These are phyloP conservation scores for Antheraea yamamai DNA, from an alignment of 2,888 invertebrate genomes.

Conservation along the genomic window DNA sequence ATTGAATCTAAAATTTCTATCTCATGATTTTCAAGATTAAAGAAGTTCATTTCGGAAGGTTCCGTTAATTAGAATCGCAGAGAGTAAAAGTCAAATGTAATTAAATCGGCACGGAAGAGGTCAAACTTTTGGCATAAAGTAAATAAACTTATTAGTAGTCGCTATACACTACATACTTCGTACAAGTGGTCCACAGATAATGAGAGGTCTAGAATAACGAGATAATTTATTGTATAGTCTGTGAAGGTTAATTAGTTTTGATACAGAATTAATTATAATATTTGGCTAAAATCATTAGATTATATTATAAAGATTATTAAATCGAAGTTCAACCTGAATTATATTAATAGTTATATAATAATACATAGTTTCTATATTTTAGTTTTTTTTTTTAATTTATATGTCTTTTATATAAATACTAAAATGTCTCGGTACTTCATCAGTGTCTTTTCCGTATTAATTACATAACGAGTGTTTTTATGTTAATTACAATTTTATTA, in stretches of 20 bases:
- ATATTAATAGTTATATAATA: no score
- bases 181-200: neutral
- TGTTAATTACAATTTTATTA: no score
- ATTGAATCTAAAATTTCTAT: slow-evolving; percentile 57
- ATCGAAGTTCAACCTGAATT: no score
- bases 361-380: no score
- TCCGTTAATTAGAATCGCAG: slow-evolving; percentile 45
- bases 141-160: slow-evolving; percentile 24
- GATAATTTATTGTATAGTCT: neutral
- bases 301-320: no score
- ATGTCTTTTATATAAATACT: no score
- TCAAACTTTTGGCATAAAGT: slow-evolving; percentile 33
- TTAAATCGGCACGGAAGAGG: slow-evolving; percentile 35
- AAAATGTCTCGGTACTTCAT: no score
- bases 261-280: neutral
- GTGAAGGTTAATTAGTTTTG: neutral
- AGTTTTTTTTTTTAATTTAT: no score
- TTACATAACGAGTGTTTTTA: no score
- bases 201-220: neutral
- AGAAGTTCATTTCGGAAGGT: slow-evolving; percentile 46
- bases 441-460: no score
- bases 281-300: neutral
- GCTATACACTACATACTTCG: neutral
- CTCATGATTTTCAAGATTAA: slow-evolving; percentile 56
- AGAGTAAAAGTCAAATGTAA: slow-evolving; percentile 40